Evolutionary conservation across 2,113 vertebrate species (phyloP), one percentile per base, ranked within the genome.

Genomic region (Catharus minimus): DNA sequence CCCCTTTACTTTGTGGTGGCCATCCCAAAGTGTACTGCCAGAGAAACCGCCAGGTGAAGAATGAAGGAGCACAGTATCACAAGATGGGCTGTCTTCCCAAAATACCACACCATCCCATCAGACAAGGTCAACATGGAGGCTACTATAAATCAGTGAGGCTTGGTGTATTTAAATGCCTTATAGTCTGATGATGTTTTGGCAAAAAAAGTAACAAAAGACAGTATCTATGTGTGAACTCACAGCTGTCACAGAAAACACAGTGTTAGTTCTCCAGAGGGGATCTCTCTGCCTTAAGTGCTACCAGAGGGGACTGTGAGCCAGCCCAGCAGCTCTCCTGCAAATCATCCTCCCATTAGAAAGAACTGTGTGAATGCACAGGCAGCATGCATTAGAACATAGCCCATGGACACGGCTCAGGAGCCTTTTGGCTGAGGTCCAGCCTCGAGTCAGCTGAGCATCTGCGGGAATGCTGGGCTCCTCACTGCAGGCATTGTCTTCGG

Each of bases 381-480:
- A 41, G 39, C 53, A 61, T 5, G 14, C 57, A 36, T 36, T 36
- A 82, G 36, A 66, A 28, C 23, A 21, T 1, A 82, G 66, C 56
- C 62, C 60, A 16, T 55, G 50, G 85, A 92, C 75, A 80, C 2
- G 12, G 64, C 90, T 93, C 49, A 56, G 91, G 72, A 92, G 69
- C 27, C 18, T 32, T 86, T 64, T 93, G 93, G 94, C 92, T 41
- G 44, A 55, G 33, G 32, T 47, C 82, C 95, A 95, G 62, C 30
- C 62, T 43, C 0, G 0, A 66, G 65, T 86, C 94, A 96, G 94
- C 87, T 90, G 89, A 93, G 64, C 2, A 11, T 44, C 66, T 81
- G 64, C 30, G 8, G 58, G 79, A 81, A 81, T 19, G 4, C 62
- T 33, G 81, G 49, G 68, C 47, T 95, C 23, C 89, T 92, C 89